Evolutionary conservation across 2,113 vertebrate genomes (phyloP), one percentile per base, ranked within the genome.

Genomic region (Cyprinodon brontotheroides): DNA sequence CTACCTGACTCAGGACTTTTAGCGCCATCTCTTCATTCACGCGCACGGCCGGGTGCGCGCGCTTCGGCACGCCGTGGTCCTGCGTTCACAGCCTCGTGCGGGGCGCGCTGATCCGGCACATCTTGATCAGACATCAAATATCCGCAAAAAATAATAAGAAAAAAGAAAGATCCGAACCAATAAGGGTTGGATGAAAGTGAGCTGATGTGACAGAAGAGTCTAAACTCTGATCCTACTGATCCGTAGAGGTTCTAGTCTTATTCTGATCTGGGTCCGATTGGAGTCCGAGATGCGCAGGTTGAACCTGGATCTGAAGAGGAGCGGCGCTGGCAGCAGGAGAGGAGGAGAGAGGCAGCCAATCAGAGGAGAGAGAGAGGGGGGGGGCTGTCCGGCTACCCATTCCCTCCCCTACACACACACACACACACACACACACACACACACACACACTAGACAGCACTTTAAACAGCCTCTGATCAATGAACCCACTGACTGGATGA

Each of bases 1-100:
- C 5, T 37, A 85, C 83, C 83, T 82, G 79, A 72, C 43, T 79
- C 79, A 82, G 65, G 61, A 85, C 36, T 70, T 70, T 79, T 37
- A 64, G 57, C n/a, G 79, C 69, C 79, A 85, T 85, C 53, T 73
- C 57, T n/a, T 14, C 29, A 29, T 57, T n/a, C 50, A 57, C 50
- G 50, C 50, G 50, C 50, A 57, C 50, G 50, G 50, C 50, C 13
- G 39, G 39, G 41, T 12, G 45, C 75, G 61, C 61, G 61, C 75
- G 43, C 61, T 65, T 61, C 10, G 68, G 74, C 75, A 68, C 72
- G 75, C 71, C 3, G n/a, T 20, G 40, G n/a, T 61, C 43, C 38
- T 17, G 37, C 40, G 60, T n/a, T 77, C 63, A 75, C 63, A 45
- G 43, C 3, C 11, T 22, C 5, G 5, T 68, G 2, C 40, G 40